These are phyloP conservation scores for Arizona elegans DNA, from an alignment of 2,113 vertebrate genomes.

Conservation along the genomic window DNA sequence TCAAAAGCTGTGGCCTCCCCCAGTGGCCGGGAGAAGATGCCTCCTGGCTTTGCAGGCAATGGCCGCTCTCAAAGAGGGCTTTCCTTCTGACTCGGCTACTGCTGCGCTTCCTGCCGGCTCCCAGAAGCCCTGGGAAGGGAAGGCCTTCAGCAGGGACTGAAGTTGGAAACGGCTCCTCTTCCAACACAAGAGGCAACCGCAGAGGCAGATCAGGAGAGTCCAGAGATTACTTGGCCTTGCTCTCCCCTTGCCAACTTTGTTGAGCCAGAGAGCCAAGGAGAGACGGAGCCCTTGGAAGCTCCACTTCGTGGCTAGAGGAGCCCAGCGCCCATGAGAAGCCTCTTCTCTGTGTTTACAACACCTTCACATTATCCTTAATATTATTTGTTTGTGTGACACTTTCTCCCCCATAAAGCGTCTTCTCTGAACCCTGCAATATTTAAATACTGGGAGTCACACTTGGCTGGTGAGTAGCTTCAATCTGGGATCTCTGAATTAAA, in stretches of 20 bases:
- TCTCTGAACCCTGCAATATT: neutral
- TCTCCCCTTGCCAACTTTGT: neutral
- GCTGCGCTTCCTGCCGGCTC: neutral
- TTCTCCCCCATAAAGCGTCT: neutral
- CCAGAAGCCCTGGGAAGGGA: neutral
- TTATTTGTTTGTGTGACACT: neutral
- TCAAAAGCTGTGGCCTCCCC: neutral
- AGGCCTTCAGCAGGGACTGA: neutral
- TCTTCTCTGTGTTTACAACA: neutral
- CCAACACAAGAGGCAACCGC: neutral
- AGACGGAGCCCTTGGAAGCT: too few relatives aligned
- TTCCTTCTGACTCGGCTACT: neutral
- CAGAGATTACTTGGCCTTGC: too few relatives aligned
- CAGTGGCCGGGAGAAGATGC: neutral
- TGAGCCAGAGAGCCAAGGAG: neutral
- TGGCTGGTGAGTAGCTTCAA: accelerated
- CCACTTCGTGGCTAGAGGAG: neutral
- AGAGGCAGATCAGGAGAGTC: neutral
- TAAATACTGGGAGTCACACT: neutral
- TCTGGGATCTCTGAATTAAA: neutral
- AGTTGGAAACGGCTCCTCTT: neutral
- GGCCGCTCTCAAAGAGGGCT: neutral
- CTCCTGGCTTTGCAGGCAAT: neutral
- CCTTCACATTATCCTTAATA: neutral
- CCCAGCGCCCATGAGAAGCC: neutral